Evolutionary conservation across 2,888 invertebrate genomes (phyloP).

Genomic region (Fissipunctia ypsillon): DNA sequence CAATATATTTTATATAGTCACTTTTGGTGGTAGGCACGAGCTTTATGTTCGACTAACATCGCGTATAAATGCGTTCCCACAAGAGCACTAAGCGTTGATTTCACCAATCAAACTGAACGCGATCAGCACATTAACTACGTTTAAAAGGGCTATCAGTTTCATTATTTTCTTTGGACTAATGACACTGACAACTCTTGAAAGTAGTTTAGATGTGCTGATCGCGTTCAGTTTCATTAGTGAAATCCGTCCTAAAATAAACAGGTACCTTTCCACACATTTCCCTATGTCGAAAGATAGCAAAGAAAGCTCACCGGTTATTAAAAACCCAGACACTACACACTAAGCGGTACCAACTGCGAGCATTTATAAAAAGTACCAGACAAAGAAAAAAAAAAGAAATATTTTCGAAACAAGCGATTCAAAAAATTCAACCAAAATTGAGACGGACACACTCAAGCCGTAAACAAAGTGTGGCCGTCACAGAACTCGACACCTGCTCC

Average conservation of each 20-base stretch:
- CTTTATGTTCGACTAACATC: neutral
- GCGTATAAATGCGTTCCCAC: neutral
- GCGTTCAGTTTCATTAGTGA: too few species aligned
- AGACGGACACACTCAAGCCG: conserved; percentile 72
- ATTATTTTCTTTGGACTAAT: too few species aligned
- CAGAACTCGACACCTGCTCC: conserved; percentile 79
- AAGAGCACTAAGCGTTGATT: too few species aligned
- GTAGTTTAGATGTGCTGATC: too few species aligned
- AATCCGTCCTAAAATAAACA: too few species aligned
- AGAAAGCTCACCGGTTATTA: conserved; percentile 23
- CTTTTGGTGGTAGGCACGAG: neutral
- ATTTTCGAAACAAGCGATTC: conserved; percentile 59
- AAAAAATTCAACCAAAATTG: conserved; percentile 72
- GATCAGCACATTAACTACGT: too few species aligned
- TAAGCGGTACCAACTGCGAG: conserved; percentile 29
- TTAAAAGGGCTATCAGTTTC: too few species aligned
- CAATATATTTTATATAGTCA: neutral
- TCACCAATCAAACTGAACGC: too few species aligned
- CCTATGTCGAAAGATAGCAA: conserved; percentile 19
- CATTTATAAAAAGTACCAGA: conserved; percentile 38
- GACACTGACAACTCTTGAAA: too few species aligned
- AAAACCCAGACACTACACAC: conserved; percentile 44
- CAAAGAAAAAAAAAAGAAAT: conserved; percentile 23
- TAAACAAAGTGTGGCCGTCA: conserved; percentile 78
- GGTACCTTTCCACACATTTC: neutral